Evolutionary conservation across 2,888 invertebrate species (phyloP), one percentile per base, ranked within the genome.

Genomic region (Thymelicus acteon): DNA sequence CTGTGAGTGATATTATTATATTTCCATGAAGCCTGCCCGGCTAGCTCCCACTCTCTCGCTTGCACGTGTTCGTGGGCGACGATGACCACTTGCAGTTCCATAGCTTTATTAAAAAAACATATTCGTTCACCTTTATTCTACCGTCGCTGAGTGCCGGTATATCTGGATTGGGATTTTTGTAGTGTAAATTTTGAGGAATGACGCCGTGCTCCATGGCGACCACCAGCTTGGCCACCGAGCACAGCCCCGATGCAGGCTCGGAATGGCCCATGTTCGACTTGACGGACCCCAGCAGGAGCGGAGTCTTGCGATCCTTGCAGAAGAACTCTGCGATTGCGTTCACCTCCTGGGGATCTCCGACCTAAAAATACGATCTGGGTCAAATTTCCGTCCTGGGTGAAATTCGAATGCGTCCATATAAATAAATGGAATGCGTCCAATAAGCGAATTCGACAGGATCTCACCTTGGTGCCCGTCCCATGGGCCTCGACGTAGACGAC

Each of bases 201-300:
- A 96, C 88, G 44, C 98, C 97, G 68, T 95, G 90, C 91, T 99
- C 98, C 97, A 99, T 98, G 15, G 99, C 97, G 72, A 99, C 96
- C 31, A 99, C 88, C 67, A 98, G 95, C 90, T 99, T 99, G 12
- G 98, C 98, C 75, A 99, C 94, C 0, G 98, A 97, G 83, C 98
- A 98, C 37, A 99, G 94, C 39, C 98, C 98, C 60, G 98, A 97
- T 0, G 97, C 97, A 0, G 99, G 98, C 91, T 99, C 99, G 5
- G 99, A 97, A 87, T 99, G 99, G 1, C 99, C 99, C 98, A 99
- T 99, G 92, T 99, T 99, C 31, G 98, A 98, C 89, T 99, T 99
- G 0, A 99, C 98, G 0, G 99, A 99, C 19, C 99, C 99, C 81
- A 99, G 96, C 58, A 99, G 90, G 60, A 99, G 94, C 7, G 99